phyloP scores from a whole-genome alignment of 2,113 vertebrate species.

The Takifugu bimaculatus region DNA sequence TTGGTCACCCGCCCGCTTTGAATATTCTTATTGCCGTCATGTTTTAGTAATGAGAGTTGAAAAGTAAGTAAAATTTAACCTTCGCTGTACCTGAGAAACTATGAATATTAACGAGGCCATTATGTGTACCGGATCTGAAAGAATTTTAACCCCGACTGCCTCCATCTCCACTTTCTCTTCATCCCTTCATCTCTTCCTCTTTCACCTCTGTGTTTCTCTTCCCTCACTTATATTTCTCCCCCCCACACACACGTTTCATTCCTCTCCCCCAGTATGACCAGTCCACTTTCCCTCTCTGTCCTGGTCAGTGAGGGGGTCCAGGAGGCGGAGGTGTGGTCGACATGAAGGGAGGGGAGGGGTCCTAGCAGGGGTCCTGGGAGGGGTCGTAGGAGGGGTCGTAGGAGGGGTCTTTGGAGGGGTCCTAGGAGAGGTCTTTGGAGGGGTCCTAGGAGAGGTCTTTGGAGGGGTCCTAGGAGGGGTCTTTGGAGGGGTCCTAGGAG shows the following conservation, averaged over 20 bases:
- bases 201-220: background rate
- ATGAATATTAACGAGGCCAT: constrained; percentile 83
- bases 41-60: constrained; percentile 82
- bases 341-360: too few species aligned
- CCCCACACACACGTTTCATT: too few species aligned
- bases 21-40: constrained; percentile 84
- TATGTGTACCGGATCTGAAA: constrained; percentile 84
- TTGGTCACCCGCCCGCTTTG: constrained; percentile 78
- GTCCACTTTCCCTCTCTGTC: too few species aligned
- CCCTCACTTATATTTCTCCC: background rate
- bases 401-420: too few species aligned
- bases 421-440: too few species aligned
- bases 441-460: too few species aligned
- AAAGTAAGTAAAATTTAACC: constrained; percentile 84
- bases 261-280: too few species aligned
- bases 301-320: too few species aligned
- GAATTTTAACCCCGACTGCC: constrained; percentile 71
- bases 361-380: too few species aligned
- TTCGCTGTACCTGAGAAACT: constrained; percentile 79
- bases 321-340: too few species aligned
- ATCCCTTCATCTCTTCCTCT: background rate
- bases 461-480: too few species aligned
- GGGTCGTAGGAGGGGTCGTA: background rate
- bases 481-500: too few species aligned
- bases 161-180: constrained; percentile 4